Conservation (phyloP, 2,797 vertebrate species). For the Poecilia picta region DNA sequence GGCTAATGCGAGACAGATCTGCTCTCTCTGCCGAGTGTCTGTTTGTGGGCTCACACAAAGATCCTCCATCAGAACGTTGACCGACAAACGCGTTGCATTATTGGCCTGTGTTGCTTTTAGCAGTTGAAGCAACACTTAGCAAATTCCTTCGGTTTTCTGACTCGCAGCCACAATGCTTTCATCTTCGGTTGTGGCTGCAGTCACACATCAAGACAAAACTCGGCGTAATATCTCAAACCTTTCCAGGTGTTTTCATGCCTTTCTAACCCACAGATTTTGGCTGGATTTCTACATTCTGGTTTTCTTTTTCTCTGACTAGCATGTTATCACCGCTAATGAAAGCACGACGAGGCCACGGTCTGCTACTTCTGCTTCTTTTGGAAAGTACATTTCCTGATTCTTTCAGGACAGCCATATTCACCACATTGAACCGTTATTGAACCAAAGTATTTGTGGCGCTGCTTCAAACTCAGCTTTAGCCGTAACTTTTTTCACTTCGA, state of each 20-base stretch:
- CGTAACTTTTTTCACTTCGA: not conserved
- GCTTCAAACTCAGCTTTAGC: not conserved
- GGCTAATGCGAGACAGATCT: slow-evolving; percentile 71
- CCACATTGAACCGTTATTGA: not conserved
- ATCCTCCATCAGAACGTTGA: slow-evolving; percentile 11
- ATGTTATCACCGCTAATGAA: not conserved
- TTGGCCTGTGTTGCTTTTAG: not conserved
- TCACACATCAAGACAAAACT: not conserved
- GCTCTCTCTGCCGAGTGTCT: slow-evolving; percentile 42
- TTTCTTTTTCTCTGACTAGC: not conserved
- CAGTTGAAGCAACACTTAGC: not conserved
- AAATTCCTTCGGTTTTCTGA: not conserved
- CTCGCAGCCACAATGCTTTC: not conserved
- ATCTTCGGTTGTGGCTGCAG: not conserved
- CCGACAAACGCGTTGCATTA: not conserved
- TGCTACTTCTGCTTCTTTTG: not conserved
- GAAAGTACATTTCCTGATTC: not conserved
- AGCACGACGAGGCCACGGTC: not conserved
- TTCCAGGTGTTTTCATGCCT: not conserved
- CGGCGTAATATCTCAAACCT: not conserved
- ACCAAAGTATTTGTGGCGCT: not conserved
- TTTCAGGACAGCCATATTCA: not conserved
- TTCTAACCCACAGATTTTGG: not conserved
- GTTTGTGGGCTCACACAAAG: slow-evolving; percentile 42
- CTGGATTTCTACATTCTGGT: not conserved